Evolutionary conservation across 2,113 vertebrate species (phyloP).

Genomic region (Pangasianodon gigas): DNA sequence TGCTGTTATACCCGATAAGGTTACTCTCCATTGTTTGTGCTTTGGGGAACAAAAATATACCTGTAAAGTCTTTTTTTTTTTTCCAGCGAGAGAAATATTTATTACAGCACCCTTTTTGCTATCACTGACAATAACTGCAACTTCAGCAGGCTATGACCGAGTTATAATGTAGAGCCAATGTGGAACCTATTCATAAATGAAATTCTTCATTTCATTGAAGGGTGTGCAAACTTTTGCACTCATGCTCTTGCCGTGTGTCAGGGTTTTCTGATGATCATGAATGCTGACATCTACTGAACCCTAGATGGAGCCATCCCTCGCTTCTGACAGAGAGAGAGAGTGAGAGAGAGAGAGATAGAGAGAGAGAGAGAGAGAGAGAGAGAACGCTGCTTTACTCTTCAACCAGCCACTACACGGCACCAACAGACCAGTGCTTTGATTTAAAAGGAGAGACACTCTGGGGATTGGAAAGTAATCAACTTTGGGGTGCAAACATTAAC

Average conservation of each 20-base stretch:
- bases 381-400: background rate
- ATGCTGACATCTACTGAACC: background rate
- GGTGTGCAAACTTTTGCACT: background rate
- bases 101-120: background rate
- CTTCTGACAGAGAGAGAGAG: background rate
- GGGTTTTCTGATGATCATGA: background rate
- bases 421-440: background rate
- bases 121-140: background rate
- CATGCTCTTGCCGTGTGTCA: background rate
- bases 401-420: background rate
- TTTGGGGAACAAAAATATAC: background rate
- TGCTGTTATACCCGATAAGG: background rate
- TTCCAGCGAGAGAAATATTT: background rate
- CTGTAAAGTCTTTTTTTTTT: too few relatives aligned
- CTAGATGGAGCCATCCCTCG: constrained; percentile 38
- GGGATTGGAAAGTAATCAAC: background rate
- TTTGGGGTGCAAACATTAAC: background rate
- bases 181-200: background rate
- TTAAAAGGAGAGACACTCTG: background rate
- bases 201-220: background rate
- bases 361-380: constrained; percentile 1
- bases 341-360: background rate
- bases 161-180: background rate
- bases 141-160: background rate
- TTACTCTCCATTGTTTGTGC: background rate